These are phyloP conservation scores for Panulirus ornatus DNA, from an alignment of 1,140 invertebrate genomes.

Conservation along the genomic window DNA sequence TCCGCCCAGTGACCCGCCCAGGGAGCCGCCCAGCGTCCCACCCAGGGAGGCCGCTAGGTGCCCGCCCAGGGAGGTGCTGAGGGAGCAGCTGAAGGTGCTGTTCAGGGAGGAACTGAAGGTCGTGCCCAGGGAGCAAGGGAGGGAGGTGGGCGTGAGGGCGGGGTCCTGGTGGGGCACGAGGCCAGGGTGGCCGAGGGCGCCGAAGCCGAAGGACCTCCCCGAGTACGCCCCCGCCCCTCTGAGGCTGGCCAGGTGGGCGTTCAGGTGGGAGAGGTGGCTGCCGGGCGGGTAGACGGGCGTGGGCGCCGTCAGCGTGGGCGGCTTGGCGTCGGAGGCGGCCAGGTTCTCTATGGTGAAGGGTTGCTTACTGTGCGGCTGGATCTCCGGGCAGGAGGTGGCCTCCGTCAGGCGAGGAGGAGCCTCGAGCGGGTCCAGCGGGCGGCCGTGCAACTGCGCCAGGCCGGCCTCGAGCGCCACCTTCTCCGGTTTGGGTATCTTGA, in stretches of 20 bases:
- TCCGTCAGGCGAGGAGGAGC: slow-evolving; percentile 66
- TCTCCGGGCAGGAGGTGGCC: slow-evolving; percentile 26
- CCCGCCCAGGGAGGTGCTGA: slow-evolving; percentile 44
- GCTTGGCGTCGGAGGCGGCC: slow-evolving; percentile 65
- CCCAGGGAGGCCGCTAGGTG: slow-evolving; percentile 45
- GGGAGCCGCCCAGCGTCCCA: slow-evolving; percentile 44
- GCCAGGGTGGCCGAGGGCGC: not conserved
- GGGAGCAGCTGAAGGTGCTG: slow-evolving; percentile 36
- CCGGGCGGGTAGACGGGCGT: slow-evolving; percentile 62
- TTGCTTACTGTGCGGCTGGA: slow-evolving; percentile 50
- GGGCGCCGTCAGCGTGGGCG: slow-evolving; percentile 64
- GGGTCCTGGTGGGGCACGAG: slow-evolving; percentile 44
- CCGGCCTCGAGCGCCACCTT: slow-evolving; percentile 64
- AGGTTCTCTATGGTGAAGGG: slow-evolving; percentile 66
- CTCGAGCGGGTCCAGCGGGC: slow-evolving; percentile 52
- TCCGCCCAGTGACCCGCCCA: slow-evolving; percentile 42
- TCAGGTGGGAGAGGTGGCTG: slow-evolving; percentile 47
- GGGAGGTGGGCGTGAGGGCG: slow-evolving; percentile 24
- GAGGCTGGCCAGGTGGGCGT: slow-evolving; percentile 61
- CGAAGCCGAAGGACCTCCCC: slow-evolving; percentile 32
- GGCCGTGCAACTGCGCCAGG: slow-evolving; percentile 58
- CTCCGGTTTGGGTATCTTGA: slow-evolving; percentile 67
- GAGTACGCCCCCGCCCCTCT: slow-evolving; percentile 47
- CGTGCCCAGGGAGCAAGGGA: slow-evolving; percentile 40
- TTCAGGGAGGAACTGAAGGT: slow-evolving; percentile 59